Conservation (phyloP, 2,797 vertebrate species). For the Pterois miles region DNA sequence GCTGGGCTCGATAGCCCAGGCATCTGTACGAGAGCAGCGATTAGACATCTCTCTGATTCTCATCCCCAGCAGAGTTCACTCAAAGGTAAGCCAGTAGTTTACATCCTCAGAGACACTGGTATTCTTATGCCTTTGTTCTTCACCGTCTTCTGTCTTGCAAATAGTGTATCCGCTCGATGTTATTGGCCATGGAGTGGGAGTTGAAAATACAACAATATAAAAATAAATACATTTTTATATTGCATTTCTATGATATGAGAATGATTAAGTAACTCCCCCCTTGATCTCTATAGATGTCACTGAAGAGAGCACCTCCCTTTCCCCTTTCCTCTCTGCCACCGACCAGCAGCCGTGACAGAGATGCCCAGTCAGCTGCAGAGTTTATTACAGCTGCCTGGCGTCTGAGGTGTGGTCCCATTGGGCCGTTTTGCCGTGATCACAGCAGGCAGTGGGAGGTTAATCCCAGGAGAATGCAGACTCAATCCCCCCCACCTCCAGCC, state of each 20-base stretch:
- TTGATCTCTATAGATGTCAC: slow-evolving; percentile 8
- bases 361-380: slow-evolving; percentile 40
- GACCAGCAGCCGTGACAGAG: slow-evolving; percentile 41
- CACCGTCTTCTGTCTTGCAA: slow-evolving; percentile 52
- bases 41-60: slow-evolving; percentile 80
- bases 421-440: slow-evolving; percentile 78
- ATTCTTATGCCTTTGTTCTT: slow-evolving; percentile 74
- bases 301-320: background rate
- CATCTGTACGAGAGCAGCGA: slow-evolving; percentile 70
- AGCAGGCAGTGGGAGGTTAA: slow-evolving; percentile 79
- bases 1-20: slow-evolving; percentile 64
- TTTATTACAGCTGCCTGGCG: slow-evolving; percentile 50
- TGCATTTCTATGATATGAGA: background rate
- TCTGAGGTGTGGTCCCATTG: slow-evolving; percentile 70
- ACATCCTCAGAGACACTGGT: slow-evolving; percentile 64
- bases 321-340: slow-evolving; percentile 1
- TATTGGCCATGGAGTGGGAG: slow-evolving; percentile 41
- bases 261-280: background rate
- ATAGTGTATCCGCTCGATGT: slow-evolving; percentile 29
- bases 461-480: slow-evolving; percentile 76
- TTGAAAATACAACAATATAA: slow-evolving; percentile 30
- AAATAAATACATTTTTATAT: no score
- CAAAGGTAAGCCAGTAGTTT: slow-evolving; percentile 80
- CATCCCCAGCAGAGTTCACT: slow-evolving; percentile 83
- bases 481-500: slow-evolving; percentile 72